Evolutionary conservation across 1,140 invertebrate genomes (phyloP), one percentile per base, ranked within the genome.

Genomic region (Andrena cerasifolii): DNA sequence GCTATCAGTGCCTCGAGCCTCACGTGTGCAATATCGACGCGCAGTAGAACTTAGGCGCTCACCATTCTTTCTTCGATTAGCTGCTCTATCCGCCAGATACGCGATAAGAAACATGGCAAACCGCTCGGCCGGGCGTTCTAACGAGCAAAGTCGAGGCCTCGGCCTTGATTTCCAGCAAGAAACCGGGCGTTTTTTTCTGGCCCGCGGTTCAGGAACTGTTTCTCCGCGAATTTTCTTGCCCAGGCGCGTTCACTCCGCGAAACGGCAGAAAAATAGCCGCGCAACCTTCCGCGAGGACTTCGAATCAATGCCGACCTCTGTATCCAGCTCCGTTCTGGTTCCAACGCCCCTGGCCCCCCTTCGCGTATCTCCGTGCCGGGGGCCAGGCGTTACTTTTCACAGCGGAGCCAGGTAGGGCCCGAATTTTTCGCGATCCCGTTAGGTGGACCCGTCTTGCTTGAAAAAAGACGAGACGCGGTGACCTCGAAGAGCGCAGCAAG

Each of bases 361-460:
- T 63, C n/a, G 14, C 58, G 70, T 18, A 59, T 58, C 36, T n/a
- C 7, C 28, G n/a, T 8, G 26, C 7, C 24, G 24, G 10, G 28
- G 16, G 14, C 1, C 54, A 31, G 49, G 54, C 51, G 66, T 72
- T 80, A 78, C 75, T 83, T 85, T 85, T 85, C 36, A 5, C 36
- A 83, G 66, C 78, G 76, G 80, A 75, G 78, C n/a, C 73, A 86
- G 74, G 81, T 85, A 80, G 66, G 71, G 62, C 78, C n/a, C 70
- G 61, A 78, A 85, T 78, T 87, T 90, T 88, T 85, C 59, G 70
- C 75, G 65, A 83, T 84, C 79, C 82, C 83, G 82, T 88, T 88
- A 87, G 31, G 62, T n/a, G 18, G 26, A 56, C 31, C 10, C 75
- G 73, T 51, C 63, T 62, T n/a, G 40, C 26, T 45, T 76, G 81